Evolutionary conservation across 2,113 vertebrate species (phyloP), one percentile per base, ranked within the genome.

Genomic region (Hypanus sabinus): DNA sequence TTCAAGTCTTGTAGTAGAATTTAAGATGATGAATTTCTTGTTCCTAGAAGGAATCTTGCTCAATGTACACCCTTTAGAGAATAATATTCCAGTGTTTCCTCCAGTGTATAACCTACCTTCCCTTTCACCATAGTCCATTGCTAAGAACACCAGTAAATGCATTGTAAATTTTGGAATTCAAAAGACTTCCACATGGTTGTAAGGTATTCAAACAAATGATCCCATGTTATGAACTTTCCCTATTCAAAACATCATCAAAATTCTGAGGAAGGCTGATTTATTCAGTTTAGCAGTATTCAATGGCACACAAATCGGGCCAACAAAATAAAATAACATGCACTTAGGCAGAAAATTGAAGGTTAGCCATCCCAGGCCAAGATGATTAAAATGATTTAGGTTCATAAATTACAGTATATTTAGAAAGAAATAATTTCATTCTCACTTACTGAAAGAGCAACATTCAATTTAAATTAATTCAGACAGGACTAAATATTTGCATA

Each of bases 391-490:
- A 93, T 55, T 71, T 71, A 36, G 71, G 24, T 24, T 36, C 16
- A 38, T 5, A 93, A 93, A 93, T 93, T 71, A 55, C 46, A 46
- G 46, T 46, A 46, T 46, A 93, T 30, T 93, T 68, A 46, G 90
- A 71, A 73, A 46, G 4, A 38, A 93, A 93, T 46, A 73, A 93
- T 93, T 93, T 93, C 68, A 93, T 70, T 70, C 68, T 93, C 38
- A 93, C 38, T 55, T 55, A 55, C 70, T 46, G 65, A 93, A 93
- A 93, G 30, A 70, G 38, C 33, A 93, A 93, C 71, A 73, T 93
- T 93, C 70, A 93, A 93, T 73, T 38, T 73, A 30, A 93, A 93
- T 75, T 93, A 73, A 93, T 93, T 73, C 73, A 73, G 73, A 73
- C 90, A 93, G 36, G 38, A 73, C 70, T 73, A 93, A 71, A 93